These are phyloP conservation scores for Plusia festucae DNA, from an alignment of 2,888 invertebrate genomes.

Conservation along the genomic window DNA sequence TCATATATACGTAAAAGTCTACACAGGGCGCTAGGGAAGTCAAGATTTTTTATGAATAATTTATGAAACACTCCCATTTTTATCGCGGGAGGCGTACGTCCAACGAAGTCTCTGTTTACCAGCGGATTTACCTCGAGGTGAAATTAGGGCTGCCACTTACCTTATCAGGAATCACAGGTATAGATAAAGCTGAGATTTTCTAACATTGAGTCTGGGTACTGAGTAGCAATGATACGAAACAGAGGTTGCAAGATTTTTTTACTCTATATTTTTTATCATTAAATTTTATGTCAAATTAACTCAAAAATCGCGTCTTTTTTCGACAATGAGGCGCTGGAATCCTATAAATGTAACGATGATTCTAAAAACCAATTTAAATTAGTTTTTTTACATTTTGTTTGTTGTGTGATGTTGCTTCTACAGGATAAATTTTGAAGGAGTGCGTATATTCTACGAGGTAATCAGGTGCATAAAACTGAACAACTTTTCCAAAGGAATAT, in stretches of 20 bases:
- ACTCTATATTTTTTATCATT: not conserved
- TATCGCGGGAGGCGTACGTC: conserved; percentile 68
- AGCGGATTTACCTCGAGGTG: conserved; percentile 60
- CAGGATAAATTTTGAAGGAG: too few species aligned
- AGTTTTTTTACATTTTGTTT: too few species aligned
- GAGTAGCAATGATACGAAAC: conserved; percentile 19
- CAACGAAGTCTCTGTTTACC: conserved; percentile 63
- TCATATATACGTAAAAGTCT: conserved; percentile 44
- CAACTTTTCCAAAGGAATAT: too few species aligned
- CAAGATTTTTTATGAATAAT: conserved; percentile 87
- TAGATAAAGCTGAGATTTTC: conserved; percentile 31
- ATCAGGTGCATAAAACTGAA: too few species aligned
- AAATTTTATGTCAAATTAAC: not conserved
- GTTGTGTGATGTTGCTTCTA: too few species aligned
- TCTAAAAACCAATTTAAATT: too few species aligned
- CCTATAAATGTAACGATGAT: too few species aligned
- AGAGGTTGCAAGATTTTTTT: conserved; percentile 4
- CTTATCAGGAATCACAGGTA: conserved; percentile 9
- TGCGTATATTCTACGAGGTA: too few species aligned
- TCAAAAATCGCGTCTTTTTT: too few species aligned
- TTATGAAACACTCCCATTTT: conserved; percentile 79
- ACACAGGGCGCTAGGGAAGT: conserved; percentile 57
- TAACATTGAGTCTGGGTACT: conserved; percentile 16
- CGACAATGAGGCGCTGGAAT: too few species aligned
- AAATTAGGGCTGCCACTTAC: conserved; percentile 47